Percentiles rank a stretch among this genome's conserved stretches.
Conservation (phyloP, 2,888 invertebrate genomes). For the Seira musarum region DNA sequence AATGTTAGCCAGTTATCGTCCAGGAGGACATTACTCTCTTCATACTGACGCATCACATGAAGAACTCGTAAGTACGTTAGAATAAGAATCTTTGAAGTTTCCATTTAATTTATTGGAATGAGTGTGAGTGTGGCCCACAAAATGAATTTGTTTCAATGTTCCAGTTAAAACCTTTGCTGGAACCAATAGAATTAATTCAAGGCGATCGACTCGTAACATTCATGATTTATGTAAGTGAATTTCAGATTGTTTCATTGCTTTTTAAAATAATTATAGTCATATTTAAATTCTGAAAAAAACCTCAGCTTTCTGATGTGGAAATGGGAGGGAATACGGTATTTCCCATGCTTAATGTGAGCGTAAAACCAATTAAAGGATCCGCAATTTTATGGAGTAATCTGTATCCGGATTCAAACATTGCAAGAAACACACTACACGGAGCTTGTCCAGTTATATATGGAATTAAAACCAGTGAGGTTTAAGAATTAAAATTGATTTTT, state of each 20-base stretch:
- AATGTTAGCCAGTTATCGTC: slow-evolving; percentile 71
- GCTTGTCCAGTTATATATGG: slow-evolving; percentile 74
- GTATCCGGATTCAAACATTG: slow-evolving; percentile 72
- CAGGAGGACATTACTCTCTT: slow-evolving; percentile 74
- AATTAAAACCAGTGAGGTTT: slow-evolving; percentile 72
- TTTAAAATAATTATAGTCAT: too few species aligned
- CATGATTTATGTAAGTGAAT: slow-evolving; percentile 70
- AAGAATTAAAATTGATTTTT: not conserved
- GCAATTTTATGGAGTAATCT: slow-evolving; percentile 74
- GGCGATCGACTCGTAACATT: slow-evolving; percentile 70
- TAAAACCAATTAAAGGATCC: slow-evolving; percentile 71
- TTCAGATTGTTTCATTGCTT: not conserved
- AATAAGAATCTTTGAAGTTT: slow-evolving; percentile 12
- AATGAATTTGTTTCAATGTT: too few species aligned
- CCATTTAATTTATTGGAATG: too few species aligned
- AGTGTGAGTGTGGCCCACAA: too few species aligned
- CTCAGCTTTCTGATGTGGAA: slow-evolving; percentile 66
- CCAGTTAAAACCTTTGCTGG: slow-evolving; percentile 37
- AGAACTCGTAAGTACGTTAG: slow-evolving; percentile 37
- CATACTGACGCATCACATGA: slow-evolving; percentile 71
- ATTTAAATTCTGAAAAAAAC: too few species aligned
- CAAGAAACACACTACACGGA: slow-evolving; percentile 73
- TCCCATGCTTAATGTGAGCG: slow-evolving; percentile 70
- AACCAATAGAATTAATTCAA: slow-evolving; percentile 38
- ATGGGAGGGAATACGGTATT: slow-evolving; percentile 71